Percentiles rank a stretch among this genome's conserved stretches.
phyloP scores from a whole-genome alignment of 2,888 invertebrate species.

The Lithophane ornitopus region DNA sequence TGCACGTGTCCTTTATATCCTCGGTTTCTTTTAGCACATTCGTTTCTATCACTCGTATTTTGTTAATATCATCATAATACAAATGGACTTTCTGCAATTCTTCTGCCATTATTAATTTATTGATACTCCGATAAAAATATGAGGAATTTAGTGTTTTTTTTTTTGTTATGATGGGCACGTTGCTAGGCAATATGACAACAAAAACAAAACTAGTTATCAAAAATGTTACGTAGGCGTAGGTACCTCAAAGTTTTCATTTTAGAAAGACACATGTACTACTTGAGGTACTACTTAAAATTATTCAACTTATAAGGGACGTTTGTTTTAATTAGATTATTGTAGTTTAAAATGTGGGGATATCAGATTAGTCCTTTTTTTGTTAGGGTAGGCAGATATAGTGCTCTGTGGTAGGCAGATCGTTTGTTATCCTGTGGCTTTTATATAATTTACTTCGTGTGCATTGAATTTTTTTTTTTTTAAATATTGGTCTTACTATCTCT shows the following conservation, averaged over 20 bases:
- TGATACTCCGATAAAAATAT: conserved; percentile 7
- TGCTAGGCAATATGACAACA: conserved; percentile 37
- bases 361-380: neutral
- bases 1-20: conserved; percentile 96
- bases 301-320: too few relatives aligned
- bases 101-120: conserved; percentile 91
- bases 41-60: conserved; percentile 91
- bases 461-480: too few relatives aligned
- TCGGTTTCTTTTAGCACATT: conserved; percentile 94
- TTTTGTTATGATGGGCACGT: conserved; percentile 6
- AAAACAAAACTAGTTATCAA: neutral
- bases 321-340: neutral
- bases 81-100: conserved; percentile 94
- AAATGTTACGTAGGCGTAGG: too few relatives aligned
- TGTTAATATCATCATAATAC: conserved; percentile 97
- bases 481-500: neutral
- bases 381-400: neutral
- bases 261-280: neutral
- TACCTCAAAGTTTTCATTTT: neutral
- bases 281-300: too few relatives aligned
- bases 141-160: conserved; percentile 16
- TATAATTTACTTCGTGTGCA: neutral
- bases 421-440: neutral
- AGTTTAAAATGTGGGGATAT: neutral
- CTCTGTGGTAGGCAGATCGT: neutral